Conservation (phyloP, 1,140 invertebrate genomes). For the Drosophila takahashii region DNA sequence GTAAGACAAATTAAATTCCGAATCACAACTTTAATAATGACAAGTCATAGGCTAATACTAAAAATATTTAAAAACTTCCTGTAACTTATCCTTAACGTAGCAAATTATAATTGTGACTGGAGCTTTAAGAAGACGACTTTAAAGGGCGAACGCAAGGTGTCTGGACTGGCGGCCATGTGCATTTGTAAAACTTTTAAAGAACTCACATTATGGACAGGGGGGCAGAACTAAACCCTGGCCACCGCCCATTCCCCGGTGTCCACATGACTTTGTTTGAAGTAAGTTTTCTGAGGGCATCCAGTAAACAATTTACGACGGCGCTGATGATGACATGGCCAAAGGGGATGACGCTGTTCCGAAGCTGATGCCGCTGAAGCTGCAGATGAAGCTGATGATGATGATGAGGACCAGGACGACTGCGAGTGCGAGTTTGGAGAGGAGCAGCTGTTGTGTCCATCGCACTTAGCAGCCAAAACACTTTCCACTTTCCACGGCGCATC, state of each 20-base stretch:
- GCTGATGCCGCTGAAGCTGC: conserved; percentile 19
- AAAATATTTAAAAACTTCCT: too few relatives aligned
- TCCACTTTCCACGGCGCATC: conserved; percentile 37
- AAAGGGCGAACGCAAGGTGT: conserved; percentile 23
- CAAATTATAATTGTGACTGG: neutral
- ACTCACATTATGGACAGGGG: conserved; percentile 61
- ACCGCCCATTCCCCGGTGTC: conserved; percentile 58
- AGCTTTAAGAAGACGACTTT: conserved; percentile 1
- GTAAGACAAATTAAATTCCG: too few relatives aligned
- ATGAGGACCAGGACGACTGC: conserved; percentile 39
- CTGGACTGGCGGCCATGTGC: conserved; percentile 45
- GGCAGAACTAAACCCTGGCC: conserved; percentile 47
- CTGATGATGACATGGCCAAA: conserved; percentile 77
- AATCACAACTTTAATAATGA: too few relatives aligned
- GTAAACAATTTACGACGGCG: conserved; percentile 80
- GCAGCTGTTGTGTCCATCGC: conserved; percentile 56
- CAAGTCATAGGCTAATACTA: too few relatives aligned
- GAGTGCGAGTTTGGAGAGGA: conserved; percentile 4
- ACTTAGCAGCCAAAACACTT: conserved; percentile 65
- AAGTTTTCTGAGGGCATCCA: conserved; percentile 76
- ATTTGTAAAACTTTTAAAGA: conserved; percentile 74
- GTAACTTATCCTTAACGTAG: too few relatives aligned
- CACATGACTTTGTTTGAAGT: conserved; percentile 81
- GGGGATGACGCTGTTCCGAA: conserved; percentile 32
- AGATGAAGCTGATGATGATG: conserved; percentile 23